A percentile compares a stretch with the other conserved stretches of the same genome.
These are phyloP conservation scores for Micromussa lordhowensis DNA, from an alignment of 92 coral and sea anemone species.

Conservation along the genomic window DNA sequence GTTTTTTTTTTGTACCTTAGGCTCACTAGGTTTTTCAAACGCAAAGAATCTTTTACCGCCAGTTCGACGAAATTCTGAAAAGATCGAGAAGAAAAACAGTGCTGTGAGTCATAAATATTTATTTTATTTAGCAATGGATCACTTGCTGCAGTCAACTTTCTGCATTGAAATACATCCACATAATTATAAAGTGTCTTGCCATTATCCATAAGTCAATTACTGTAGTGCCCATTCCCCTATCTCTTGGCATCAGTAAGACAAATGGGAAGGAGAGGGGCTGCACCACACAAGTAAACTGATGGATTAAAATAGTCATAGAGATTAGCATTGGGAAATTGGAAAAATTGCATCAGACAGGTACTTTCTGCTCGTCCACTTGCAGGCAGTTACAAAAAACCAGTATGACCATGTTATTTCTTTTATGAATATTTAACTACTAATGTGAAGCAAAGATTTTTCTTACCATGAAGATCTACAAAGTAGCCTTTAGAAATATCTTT, in stretches of 20 bases:
- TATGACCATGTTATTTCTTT: too few relatives aligned
- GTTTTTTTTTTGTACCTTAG: conserved; percentile 54
- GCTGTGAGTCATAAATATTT: not conserved
- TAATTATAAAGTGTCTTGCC: too few relatives aligned
- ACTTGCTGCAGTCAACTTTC: not conserved
- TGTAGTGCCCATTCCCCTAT: not conserved
- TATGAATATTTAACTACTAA: too few relatives aligned
- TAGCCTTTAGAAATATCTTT: conserved; percentile 90
- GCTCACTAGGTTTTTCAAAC: conserved; percentile 63
- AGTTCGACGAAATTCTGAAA: conserved; percentile 75
- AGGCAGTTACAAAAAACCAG: too few relatives aligned
- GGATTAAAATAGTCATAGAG: too few relatives aligned
- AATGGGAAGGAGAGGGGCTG: not conserved
- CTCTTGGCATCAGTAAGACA: not conserved
- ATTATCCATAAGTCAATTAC: not conserved
- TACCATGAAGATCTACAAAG: conserved; percentile 96
- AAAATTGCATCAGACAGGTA: too few relatives aligned
- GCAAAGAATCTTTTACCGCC: conserved; percentile 97
- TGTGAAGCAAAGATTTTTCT: not conserved
- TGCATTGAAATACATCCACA: not conserved
- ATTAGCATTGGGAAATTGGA: too few relatives aligned
- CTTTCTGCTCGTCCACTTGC: too few relatives aligned
- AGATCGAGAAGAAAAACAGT: not conserved
- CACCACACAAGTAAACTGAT: not conserved
- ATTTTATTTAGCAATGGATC: not conserved